Evolutionary conservation across 2,888 invertebrate genomes (phyloP), one percentile per base, ranked within the genome.

Genomic region (Zeuzera pyrina): DNA sequence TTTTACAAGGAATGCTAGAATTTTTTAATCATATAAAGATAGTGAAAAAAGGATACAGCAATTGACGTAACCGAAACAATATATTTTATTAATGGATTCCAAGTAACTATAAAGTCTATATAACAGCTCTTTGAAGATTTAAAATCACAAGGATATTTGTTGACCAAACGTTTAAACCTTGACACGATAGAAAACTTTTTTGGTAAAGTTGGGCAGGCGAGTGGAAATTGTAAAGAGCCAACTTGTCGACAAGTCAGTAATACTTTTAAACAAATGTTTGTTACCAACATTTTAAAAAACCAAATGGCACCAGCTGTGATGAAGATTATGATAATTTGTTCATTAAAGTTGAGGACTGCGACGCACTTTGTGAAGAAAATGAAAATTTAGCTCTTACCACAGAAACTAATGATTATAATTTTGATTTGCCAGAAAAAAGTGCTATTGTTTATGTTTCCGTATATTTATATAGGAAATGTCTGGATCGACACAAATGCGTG

Each of bases 61-160:
- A 27, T 22, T 4, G 38, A 40, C 12, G 35, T 30, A 15, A 35
- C 40, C 2, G 23, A 26, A 21, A 38, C 8, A 1, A 33, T 36
- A 24, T 35, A 38, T 26, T 42, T 42, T 30, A 38, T 42, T 12
- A 11, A 33, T 5, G 44, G 39, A 19, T 41, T 43, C 30, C 30
- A 35, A 36, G 32, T 43, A 5, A 27, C 43, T n/a, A 41, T 43
- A 27, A 34, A 37, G 24, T 40, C 42, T 22, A n/a, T 39, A 23
- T 31, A 37, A 14, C 35, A 36, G 12, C 31, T 44, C n/a, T 29
- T 10, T 27, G 37, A 40, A 23, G 39, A 44, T 26, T 34, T 44
- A 15, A 36, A 39, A 34, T 24, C 22, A 34, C 27, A 31, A 38
- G 39, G 27, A 15, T 40, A 29, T 25, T 23, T 44, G 23, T 25